Conservation (phyloP, 2,888 invertebrate species). For the Oscheius sp. region DNA sequence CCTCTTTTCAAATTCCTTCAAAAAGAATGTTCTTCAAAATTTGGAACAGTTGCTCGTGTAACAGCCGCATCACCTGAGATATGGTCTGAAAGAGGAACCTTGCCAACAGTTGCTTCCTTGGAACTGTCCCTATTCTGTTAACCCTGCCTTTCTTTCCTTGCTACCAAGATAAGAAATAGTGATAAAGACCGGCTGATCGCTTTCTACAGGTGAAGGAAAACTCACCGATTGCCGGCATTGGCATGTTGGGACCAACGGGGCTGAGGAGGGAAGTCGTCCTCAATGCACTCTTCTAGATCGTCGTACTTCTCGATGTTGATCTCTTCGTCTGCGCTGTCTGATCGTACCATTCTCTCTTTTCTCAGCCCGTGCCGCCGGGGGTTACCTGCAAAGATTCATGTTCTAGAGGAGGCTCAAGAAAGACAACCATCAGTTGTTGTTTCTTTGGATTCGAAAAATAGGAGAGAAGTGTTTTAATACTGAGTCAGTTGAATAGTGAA, state of each 20-base stretch:
- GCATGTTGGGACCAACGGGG: constrained; percentile 36
- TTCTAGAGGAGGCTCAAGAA: no score
- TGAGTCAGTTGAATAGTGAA: background rate
- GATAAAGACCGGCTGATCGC: constrained; percentile 29
- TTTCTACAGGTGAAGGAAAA: background rate
- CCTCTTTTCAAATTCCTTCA: no score
- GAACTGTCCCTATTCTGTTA: no score
- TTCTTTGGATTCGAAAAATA: background rate
- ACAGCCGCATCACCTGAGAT: no score
- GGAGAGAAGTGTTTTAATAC: background rate
- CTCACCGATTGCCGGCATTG: constrained; percentile 37
- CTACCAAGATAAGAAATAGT: constrained; percentile 1
- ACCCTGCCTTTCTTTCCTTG: constrained; percentile 3
- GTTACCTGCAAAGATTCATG: constrained; percentile 46
- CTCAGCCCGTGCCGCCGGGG: constrained; percentile 53
- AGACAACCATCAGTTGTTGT: no score
- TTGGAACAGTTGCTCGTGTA: no score
- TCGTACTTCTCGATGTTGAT: constrained; percentile 36
- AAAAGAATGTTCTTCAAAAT: no score
- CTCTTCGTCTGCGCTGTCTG: constrained; percentile 63
- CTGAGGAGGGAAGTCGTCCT: constrained; percentile 37
- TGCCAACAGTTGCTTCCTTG: no score
- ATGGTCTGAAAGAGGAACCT: no score
- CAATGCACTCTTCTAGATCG: constrained; percentile 35
- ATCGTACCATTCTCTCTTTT: constrained; percentile 56